phyloP scores from a whole-genome alignment of 2,888 invertebrate species.

The Hydriomena furcata region DNA sequence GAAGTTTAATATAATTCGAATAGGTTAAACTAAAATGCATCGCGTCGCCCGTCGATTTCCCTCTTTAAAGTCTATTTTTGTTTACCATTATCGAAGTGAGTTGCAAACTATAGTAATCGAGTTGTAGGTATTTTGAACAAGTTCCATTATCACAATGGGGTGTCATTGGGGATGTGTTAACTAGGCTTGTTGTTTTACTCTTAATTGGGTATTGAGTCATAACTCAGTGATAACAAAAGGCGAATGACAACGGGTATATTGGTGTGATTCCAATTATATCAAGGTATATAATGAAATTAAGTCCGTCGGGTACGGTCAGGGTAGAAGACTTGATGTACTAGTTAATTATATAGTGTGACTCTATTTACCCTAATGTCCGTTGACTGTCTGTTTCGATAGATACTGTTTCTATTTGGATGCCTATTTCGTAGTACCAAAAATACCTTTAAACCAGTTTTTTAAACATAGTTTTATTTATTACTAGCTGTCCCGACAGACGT shows the following conservation, averaged over 20 bases:
- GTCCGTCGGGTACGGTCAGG: constrained; percentile 39
- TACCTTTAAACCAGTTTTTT: no score
- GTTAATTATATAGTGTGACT: neutral
- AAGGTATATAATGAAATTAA: constrained; percentile 68
- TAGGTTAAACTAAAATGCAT: no score
- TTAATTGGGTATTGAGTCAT: constrained; percentile 67
- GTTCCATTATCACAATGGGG: constrained; percentile 35
- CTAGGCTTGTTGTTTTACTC: constrained; percentile 51
- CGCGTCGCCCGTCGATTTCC: no score
- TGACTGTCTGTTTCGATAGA: no score
- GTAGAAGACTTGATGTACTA: constrained; percentile 26
- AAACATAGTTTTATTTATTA: no score
- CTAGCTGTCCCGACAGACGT: no score
- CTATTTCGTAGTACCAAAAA: no score
- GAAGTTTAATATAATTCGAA: constrained; percentile 15
- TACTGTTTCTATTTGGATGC: no score
- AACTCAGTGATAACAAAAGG: constrained; percentile 70
- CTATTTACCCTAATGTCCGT: no score
- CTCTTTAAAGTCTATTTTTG: no score
- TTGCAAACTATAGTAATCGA: no score
- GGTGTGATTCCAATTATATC: constrained; percentile 70
- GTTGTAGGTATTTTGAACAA: constrained; percentile 10
- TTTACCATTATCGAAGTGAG: no score
- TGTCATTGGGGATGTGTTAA: constrained; percentile 45
- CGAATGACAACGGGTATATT: constrained; percentile 57